Base-by-base conservation (phyloP, 2,888 invertebrate genomes). In the Neria commutata region DNA sequence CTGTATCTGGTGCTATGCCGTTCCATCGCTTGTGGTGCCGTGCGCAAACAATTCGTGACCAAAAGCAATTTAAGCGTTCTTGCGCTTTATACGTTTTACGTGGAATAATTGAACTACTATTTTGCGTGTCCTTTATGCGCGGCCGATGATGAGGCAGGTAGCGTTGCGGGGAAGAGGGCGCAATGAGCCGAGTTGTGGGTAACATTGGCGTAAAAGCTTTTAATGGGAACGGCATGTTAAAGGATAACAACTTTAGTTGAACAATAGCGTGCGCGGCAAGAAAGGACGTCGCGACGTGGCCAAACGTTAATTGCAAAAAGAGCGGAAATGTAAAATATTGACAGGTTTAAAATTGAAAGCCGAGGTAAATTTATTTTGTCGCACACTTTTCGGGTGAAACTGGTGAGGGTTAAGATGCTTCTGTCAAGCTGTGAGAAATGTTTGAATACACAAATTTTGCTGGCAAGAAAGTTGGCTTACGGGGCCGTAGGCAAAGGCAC, bases 61-160 rank as follows among this genome's bases (percentile, higher is more conserved):
- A 66, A 66, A 61, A 60, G 59, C 37, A 48, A 52, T 54, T 16
- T 17, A 40, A 51, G 42, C 49, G 51, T 29, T 29, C 6, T 6
- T 11, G 29, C 29, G 29, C 29, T 29, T 29, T 29, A 29, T 11
- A 29, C 29, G 29, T 29, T 71, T 71, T 73, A 72, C 72, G 72
- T 72, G 72, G 73, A 73, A 72, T 72, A 72, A 73, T 72, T 72
- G 72, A 73, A 72, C 72, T 73, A 71, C 71, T 71, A 71, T 71
- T 67, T 65, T 64, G 70, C 66, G 68, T 68, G 65, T 61, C 58
- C 29, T 11, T 6, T 8, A 29, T 11, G 11, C 6, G 29, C 29
- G 11, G 29, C 6, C 6, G 29, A 29, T 29, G 29, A 29, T 8
- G 29, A 6, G 29, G 29, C 29, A 29, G 29, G 6, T 29, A 11